Conservation (phyloP, 2,888 invertebrate genomes). For the Pristionchus arcanus region DNA sequence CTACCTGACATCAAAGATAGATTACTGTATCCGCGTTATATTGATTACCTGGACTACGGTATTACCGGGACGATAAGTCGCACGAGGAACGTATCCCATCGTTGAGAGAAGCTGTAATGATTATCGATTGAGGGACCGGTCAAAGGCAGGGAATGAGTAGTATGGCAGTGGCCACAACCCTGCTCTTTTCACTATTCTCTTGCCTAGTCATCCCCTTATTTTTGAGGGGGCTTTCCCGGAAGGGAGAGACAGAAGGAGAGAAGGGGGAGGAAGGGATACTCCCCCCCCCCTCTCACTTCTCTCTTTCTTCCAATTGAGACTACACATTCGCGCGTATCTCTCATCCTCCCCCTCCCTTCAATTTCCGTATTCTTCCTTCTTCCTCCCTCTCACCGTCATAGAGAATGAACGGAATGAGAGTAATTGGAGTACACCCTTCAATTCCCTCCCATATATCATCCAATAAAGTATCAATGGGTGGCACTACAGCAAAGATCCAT, state of each 20-base stretch:
- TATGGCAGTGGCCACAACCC: not conserved
- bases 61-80: slow-evolving; percentile 67
- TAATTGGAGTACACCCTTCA: too few species aligned
- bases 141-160: not conserved
- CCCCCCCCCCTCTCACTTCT: not conserved
- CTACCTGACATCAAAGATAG: not conserved
- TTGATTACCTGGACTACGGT: slow-evolving; percentile 43
- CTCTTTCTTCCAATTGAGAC: slow-evolving; percentile 13
- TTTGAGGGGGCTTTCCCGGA: not conserved
- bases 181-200: not conserved
- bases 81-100: slow-evolving; percentile 72
- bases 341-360: not conserved
- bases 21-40: not conserved
- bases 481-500: not conserved
- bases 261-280: not conserved
- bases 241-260: not conserved
- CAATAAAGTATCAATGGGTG: not conserved
- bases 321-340: not conserved
- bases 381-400: not conserved
- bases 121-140: not conserved
- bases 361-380: too few species aligned
- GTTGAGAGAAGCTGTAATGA: slow-evolving; percentile 61
- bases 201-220: not conserved
- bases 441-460: not conserved
- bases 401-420: too few species aligned